These are phyloP conservation scores for Antrozous pallidus DNA, from an alignment of 2,797 vertebrate species.

Conservation along the genomic window DNA sequence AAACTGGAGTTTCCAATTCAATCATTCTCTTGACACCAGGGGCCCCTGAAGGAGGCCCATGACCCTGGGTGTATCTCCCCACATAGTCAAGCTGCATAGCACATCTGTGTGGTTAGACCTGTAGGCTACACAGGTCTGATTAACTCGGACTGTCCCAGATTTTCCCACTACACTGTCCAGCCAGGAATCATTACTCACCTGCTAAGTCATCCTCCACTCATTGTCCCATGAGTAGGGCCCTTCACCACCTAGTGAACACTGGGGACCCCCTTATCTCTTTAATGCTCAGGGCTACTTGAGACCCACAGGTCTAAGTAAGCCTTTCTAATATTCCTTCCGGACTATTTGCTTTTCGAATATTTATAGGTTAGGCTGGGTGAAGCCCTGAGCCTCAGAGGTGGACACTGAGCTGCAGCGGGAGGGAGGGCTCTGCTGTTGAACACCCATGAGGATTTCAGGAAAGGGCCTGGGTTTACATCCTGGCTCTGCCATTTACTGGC, in stretches of 20 bases:
- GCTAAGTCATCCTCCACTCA: not conserved
- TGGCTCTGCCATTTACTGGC: not conserved
- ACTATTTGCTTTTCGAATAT: not conserved
- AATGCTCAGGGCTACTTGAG: not conserved
- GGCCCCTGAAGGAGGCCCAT: not conserved
- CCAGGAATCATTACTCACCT: not conserved
- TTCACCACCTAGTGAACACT: not conserved
- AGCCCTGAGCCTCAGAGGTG: not conserved
- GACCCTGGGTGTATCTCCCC: not conserved
- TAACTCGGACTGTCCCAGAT: not conserved
- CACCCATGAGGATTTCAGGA: not conserved
- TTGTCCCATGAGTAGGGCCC: not conserved
- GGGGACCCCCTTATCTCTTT: not conserved
- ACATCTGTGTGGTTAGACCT: not conserved
- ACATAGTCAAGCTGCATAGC: not conserved
- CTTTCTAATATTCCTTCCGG: not conserved
- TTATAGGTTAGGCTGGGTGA: not conserved
- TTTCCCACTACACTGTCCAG: not conserved
- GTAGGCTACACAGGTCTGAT: not conserved
- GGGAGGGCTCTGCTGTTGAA: not conserved
- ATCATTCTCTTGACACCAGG: not conserved
- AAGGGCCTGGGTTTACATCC: not conserved
- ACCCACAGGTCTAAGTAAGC: not conserved
- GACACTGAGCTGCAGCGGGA: not conserved
- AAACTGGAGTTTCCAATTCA: not conserved